Percentiles rank a stretch among this genome's conserved stretches.
Conservation (phyloP, 2,113 vertebrate species). For the Halcyon senegalensis region DNA sequence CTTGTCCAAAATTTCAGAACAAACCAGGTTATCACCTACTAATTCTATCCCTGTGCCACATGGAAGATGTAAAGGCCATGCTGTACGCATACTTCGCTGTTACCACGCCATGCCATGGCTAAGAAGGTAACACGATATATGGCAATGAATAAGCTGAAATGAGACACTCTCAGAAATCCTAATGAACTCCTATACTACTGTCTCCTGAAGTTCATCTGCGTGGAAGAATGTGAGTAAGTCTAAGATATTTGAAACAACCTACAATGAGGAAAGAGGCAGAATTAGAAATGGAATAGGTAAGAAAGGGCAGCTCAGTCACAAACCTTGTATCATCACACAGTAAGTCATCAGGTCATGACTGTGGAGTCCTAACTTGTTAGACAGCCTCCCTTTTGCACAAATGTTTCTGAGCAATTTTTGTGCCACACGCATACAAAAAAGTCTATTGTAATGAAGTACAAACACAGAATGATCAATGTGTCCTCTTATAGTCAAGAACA, state of each 20-base stretch:
- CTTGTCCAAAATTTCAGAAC: not conserved
- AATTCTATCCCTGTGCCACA: not conserved
- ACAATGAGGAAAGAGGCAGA: not conserved
- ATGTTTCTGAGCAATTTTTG: not conserved
- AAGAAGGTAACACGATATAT: not conserved
- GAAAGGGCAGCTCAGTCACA: not conserved
- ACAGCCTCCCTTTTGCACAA: not conserved
- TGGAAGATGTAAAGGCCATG: not conserved
- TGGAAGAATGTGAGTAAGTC: not conserved
- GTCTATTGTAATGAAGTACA: not conserved
- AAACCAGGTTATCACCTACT: not conserved
- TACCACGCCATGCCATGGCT: not conserved
- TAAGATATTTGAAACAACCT: not conserved
- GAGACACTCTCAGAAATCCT: not conserved
- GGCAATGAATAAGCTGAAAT: not conserved
- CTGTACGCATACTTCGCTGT: not conserved
- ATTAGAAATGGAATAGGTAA: not conserved
- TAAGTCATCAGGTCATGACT: not conserved
- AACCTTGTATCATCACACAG: not conserved
- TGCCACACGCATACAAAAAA: not conserved
- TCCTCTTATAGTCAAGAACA: not conserved
- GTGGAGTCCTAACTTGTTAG: not conserved
- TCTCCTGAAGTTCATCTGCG: not conserved
- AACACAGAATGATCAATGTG: not conserved
- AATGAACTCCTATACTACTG: not conserved